Evolutionary conservation across 2,797 vertebrate genomes (phyloP).

Genomic region (Silurus aristotelis): DNA sequence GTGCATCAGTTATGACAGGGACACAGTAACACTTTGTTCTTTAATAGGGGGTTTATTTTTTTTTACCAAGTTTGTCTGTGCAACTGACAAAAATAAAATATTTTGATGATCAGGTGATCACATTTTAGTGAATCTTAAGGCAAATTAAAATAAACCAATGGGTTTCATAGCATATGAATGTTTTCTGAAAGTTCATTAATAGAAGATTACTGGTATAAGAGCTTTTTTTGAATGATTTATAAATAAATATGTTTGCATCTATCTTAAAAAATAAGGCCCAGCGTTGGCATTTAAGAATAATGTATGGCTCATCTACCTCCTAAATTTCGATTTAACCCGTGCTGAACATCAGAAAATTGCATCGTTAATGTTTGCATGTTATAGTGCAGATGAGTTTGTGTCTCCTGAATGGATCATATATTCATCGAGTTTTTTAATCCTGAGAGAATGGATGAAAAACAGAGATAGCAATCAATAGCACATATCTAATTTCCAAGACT

Average conservation of each 20-base stretch:
- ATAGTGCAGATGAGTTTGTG: neutral
- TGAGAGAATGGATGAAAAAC: neutral
- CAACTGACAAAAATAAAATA: neutral
- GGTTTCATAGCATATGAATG: neutral
- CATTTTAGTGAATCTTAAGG: neutral
- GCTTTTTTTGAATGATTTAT: no score
- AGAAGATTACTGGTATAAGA: neutral
- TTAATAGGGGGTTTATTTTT: neutral
- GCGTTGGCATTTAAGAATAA: neutral
- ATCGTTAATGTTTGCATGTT: conserved; percentile 1
- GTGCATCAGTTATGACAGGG: neutral
- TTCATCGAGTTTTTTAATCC: conserved; percentile 4
- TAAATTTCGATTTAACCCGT: neutral
- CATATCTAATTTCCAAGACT: conserved; percentile 21
- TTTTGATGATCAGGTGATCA: no score
- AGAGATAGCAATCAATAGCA: conserved; percentile 14
- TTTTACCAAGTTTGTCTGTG: neutral
- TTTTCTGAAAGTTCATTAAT: no score
- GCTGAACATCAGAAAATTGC: conserved; percentile 2
- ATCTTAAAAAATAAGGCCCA: neutral
- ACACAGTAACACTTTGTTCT: neutral
- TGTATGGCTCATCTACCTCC: neutral
- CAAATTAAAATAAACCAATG: no score
- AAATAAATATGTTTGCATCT: no score
- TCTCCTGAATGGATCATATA: conserved; percentile 1